These are phyloP conservation scores for Varecia variegata DNA, from an alignment of 2,797 vertebrate species.

Conservation along the genomic window DNA sequence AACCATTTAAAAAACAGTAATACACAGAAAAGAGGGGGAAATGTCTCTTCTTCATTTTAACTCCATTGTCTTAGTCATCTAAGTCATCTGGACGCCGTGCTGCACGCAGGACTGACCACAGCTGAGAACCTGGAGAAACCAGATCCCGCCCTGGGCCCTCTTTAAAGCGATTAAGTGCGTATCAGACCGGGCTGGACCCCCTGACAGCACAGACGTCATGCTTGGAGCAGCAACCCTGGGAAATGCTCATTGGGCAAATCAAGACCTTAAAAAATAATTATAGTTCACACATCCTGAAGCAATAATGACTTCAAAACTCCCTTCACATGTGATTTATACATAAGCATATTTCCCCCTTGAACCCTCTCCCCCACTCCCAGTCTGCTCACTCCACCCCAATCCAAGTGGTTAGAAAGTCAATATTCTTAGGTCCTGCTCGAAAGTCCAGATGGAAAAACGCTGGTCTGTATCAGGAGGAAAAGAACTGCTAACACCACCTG, in stretches of 20 bases:
- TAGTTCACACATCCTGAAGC: constrained; percentile 71
- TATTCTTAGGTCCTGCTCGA: constrained; percentile 57
- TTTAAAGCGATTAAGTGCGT: constrained; percentile 69
- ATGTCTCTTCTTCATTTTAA: constrained; percentile 17
- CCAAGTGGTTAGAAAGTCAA: constrained; percentile 71
- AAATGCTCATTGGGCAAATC: constrained; percentile 72
- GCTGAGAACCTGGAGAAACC: constrained; percentile 64
- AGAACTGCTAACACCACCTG: constrained; percentile 67
- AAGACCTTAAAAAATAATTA: constrained; percentile 75
- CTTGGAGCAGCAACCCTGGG: constrained; percentile 55
- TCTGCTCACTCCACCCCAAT: constrained; percentile 57
- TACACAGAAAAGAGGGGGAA: not conserved
- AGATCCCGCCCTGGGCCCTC: constrained; percentile 61
- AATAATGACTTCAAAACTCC: constrained; percentile 74
- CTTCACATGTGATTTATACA: constrained; percentile 72
- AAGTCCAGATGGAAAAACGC: constrained; percentile 69
- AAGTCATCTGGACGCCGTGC: constrained; percentile 8
- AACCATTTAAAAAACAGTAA: not conserved
- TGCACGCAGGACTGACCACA: constrained; percentile 16
- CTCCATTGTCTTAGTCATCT: constrained; percentile 45
- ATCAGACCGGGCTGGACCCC: constrained; percentile 59
- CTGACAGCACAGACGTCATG: constrained; percentile 72
- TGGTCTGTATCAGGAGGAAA: constrained; percentile 54
- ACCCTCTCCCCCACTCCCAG: constrained; percentile 3
- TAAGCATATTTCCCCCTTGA: constrained; percentile 61